phyloP scores from a whole-genome alignment of 2,888 invertebrate genomes.

The Spisula solida region DNA sequence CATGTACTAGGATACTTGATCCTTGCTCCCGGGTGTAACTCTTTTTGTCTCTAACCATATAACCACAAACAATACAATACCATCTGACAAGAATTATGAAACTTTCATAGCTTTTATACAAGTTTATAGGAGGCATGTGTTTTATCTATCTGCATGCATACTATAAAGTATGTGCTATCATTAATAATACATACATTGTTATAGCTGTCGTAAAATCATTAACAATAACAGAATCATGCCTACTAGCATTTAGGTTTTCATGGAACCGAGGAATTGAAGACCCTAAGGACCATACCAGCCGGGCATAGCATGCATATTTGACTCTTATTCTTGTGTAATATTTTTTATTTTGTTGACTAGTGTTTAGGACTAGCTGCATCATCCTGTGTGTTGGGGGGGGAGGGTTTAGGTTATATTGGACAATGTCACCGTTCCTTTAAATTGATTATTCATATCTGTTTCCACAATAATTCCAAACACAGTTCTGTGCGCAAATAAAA shows the following conservation, averaged over 20 bases:
- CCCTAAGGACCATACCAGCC: background rate
- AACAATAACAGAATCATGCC: background rate
- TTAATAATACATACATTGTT: conserved; percentile 10
- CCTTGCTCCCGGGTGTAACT: background rate
- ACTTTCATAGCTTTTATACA: background rate
- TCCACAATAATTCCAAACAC: too few relatives aligned
- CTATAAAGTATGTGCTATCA: background rate
- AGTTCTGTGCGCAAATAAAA: too few relatives aligned
- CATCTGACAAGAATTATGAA: background rate
- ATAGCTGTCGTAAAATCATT: background rate
- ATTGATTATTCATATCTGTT: too few relatives aligned
- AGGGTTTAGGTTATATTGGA: too few relatives aligned
- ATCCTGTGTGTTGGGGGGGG: too few relatives aligned
- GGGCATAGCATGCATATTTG: too few relatives aligned
- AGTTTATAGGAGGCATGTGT: background rate
- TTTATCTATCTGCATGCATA: background rate
- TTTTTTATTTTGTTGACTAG: too few relatives aligned
- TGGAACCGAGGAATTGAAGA: background rate
- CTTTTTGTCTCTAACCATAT: background rate
- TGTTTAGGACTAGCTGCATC: too few relatives aligned
- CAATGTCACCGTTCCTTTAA: too few relatives aligned
- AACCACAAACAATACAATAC: background rate
- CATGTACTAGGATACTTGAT: too few relatives aligned
- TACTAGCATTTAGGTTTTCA: background rate
- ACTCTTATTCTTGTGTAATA: too few relatives aligned